phyloP scores from a whole-genome alignment of 1,140 invertebrate genomes.

The Sycobia sp. region DNA sequence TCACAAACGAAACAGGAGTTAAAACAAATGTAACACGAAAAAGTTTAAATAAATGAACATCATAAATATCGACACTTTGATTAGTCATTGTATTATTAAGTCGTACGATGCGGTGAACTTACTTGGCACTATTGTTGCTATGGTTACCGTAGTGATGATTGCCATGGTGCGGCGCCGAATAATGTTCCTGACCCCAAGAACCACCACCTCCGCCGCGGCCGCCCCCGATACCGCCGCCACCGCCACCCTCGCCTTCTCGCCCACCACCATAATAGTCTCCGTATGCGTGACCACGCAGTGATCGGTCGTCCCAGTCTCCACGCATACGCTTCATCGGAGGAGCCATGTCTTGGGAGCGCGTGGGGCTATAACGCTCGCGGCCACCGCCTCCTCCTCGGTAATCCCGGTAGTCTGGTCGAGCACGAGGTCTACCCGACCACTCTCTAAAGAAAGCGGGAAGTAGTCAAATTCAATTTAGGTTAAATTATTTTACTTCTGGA shows the following conservation, averaged over 20 bases:
- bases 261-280: conserved; percentile 54
- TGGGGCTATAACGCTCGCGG: conserved; percentile 74
- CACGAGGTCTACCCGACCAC: conserved; percentile 65
- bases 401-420: conserved; percentile 72
- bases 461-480: too few relatives aligned
- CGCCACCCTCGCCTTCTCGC: conserved; percentile 43
- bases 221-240: conserved; percentile 46
- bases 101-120: too few relatives aligned
- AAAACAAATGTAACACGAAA: too few relatives aligned
- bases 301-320: conserved; percentile 72
- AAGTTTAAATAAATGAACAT: too few relatives aligned
- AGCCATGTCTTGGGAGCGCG: conserved; percentile 72
- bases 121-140: conserved; percentile 60
- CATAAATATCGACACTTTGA: too few relatives aligned
- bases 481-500: too few relatives aligned
- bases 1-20: too few relatives aligned
- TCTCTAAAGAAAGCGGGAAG: conserved; percentile 58
- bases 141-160: conserved; percentile 65
- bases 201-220: conserved; percentile 47
- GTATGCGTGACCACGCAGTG: conserved; percentile 49
- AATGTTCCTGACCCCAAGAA: conserved; percentile 57
- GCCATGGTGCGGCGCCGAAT: conserved; percentile 54
- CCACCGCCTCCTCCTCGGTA: conserved; percentile 64
- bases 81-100: too few relatives aligned
- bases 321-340: conserved; percentile 82